Conservation (phyloP, 2,888 invertebrate species). For the Mimachlamys varia region DNA sequence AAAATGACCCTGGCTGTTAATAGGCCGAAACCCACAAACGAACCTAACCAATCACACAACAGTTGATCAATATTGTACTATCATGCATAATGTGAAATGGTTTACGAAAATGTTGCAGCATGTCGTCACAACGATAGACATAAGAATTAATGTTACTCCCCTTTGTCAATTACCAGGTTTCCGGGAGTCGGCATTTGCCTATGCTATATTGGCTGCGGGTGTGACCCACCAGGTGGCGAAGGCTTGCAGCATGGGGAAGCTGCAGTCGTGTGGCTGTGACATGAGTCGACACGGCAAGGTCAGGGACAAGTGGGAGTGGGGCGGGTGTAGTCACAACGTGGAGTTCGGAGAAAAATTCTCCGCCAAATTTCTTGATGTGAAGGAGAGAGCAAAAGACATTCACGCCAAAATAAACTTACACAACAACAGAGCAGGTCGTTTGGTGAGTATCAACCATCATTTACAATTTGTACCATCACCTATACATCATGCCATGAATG, state of each 20-base stretch:
- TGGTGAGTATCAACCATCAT: conserved; percentile 75
- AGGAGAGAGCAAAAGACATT: conserved; percentile 86
- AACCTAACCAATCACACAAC: no score
- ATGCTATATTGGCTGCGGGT: conserved; percentile 97
- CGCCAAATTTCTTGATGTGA: conserved; percentile 93
- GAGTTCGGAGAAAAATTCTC: conserved; percentile 92
- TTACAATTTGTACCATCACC: no score
- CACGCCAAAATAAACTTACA: conserved; percentile 79
- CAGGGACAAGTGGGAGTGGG: conserved; percentile 86
- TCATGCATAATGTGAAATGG: no score
- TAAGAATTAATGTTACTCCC: background rate
- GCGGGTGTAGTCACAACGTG: conserved; percentile 92
- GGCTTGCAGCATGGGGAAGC: conserved; percentile 95
- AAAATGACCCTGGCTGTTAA: no score
- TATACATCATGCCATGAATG: background rate
- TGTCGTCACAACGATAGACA: background rate
- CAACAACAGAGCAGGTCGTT: conserved; percentile 79
- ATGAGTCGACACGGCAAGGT: conserved; percentile 85
- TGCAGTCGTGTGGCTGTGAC: conserved; percentile 88
- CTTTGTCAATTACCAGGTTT: conserved; percentile 88
- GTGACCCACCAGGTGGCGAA: conserved; percentile 96
- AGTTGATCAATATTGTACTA: no score
- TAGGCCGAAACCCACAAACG: no score
- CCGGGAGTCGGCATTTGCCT: conserved; percentile 97
- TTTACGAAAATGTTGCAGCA: no score